phyloP scores from a whole-genome alignment of 2,113 vertebrate species.

The Hoplias malabaricus region DNA sequence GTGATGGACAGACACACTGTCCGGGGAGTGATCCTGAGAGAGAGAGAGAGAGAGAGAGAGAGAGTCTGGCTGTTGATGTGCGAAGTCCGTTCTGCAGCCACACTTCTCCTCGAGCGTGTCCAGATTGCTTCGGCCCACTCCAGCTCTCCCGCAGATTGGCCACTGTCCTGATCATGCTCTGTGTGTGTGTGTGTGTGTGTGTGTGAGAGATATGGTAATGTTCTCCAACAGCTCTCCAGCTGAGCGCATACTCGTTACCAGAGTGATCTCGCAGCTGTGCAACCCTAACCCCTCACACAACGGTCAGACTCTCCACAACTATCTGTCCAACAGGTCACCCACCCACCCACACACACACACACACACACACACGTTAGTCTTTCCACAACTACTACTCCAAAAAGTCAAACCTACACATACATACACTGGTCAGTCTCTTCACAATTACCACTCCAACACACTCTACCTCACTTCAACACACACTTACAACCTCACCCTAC shows the following conservation, averaged over 20 bases:
- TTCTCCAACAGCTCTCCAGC: constrained; percentile 20
- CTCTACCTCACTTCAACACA: neutral
- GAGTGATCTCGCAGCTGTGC: constrained; percentile 12
- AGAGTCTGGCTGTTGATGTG: constrained; percentile 4
- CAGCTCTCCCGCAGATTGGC: constrained; percentile 22
- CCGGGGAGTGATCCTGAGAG: neutral
- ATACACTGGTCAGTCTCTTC: too few relatives aligned
- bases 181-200: constrained; percentile 1
- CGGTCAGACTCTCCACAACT: neutral
- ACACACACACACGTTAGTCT: too few relatives aligned
- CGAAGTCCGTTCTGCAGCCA: neutral
- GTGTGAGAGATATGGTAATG: constrained; percentile 39
- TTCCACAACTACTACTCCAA: neutral
- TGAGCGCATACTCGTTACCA: neutral
- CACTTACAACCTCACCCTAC: neutral
- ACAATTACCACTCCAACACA: neutral
- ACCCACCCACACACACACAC: too few relatives aligned
- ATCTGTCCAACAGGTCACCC: neutral
- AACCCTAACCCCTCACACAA: neutral
- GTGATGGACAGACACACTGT: neutral
- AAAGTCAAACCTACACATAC: neutral
- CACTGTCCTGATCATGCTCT: constrained; percentile 15
- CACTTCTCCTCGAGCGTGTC: constrained; percentile 17
- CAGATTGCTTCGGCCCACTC: constrained; percentile 11
- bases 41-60: neutral